phyloP scores from a whole-genome alignment of 2,113 vertebrate genomes.

The Solenodon paradoxus region DNA sequence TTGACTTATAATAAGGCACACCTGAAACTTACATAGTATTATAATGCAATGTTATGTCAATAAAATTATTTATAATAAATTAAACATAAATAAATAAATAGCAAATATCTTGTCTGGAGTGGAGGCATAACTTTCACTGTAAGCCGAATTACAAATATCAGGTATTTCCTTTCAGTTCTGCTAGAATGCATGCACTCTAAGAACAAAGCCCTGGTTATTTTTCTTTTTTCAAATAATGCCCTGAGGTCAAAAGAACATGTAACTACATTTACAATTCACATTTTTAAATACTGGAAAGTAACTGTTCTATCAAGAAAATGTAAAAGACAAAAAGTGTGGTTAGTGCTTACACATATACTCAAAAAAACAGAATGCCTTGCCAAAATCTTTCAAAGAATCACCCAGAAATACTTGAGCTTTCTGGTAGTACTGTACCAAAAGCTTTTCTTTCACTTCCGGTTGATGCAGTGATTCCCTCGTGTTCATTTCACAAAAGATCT shows the following conservation, averaged over 20 bases:
- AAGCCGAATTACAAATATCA: neutral
- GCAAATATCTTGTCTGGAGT: neutral
- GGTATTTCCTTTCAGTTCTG: neutral
- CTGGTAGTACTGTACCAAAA: neutral
- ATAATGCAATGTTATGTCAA: no score
- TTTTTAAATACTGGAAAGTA: neutral
- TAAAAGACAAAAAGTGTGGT: neutral
- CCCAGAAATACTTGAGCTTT: neutral
- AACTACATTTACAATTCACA: neutral
- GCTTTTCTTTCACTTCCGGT: neutral
- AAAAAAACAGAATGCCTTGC: neutral
- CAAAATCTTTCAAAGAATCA: neutral
- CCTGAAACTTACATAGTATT: no score
- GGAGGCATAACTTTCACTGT: neutral
- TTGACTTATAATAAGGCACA: no score
- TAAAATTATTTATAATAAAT: no score
- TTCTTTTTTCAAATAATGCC: slow-evolving; percentile 26
- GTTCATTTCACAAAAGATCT: slow-evolving; percentile 9
- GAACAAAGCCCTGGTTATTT: neutral
- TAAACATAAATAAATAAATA: neutral
- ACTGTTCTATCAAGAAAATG: neutral
- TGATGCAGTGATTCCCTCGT: neutral
- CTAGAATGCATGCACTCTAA: neutral
- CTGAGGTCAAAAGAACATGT: neutral
- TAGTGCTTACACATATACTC: neutral